Conservation (phyloP, 2,797 vertebrate species). For the Potorous gilbertii region DNA sequence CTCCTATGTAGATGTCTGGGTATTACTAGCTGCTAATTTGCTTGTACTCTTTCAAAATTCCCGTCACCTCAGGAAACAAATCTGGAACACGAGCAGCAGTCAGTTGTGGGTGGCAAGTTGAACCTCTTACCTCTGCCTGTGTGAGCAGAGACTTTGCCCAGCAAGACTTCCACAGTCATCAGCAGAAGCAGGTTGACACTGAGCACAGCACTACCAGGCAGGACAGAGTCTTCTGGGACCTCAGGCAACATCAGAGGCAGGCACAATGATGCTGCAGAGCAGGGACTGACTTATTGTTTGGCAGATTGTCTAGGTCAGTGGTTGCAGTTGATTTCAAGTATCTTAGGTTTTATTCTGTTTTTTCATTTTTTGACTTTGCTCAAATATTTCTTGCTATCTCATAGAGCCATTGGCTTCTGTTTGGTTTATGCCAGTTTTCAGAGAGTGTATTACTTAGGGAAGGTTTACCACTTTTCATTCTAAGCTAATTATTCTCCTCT, state of each 20-base stretch:
- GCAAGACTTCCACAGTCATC: not conserved
- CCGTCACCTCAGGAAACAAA: conserved; percentile 95
- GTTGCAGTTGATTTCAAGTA: not conserved
- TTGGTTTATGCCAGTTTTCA: not conserved
- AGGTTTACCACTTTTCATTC: not conserved
- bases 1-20: conserved; percentile 97
- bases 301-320: not conserved
- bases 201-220: not conserved
- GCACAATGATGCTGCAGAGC: not conserved
- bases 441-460: not conserved
- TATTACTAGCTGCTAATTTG: conserved; percentile 96
- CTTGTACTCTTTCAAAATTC: conserved; percentile 98
- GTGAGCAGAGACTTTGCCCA: not conserved
- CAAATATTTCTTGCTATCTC: not conserved
- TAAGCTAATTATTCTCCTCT: not conserved
- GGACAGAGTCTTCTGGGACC: not conserved
- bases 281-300: not conserved
- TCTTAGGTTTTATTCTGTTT: not conserved
- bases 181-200: not conserved
- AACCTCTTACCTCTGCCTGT: not conserved
- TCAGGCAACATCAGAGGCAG: not conserved
- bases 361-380: not conserved
- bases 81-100: not conserved
- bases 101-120: not conserved
- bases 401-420: not conserved